Base-by-base conservation (phyloP, 2,888 invertebrate genomes). In the Ophraella communa region DNA sequence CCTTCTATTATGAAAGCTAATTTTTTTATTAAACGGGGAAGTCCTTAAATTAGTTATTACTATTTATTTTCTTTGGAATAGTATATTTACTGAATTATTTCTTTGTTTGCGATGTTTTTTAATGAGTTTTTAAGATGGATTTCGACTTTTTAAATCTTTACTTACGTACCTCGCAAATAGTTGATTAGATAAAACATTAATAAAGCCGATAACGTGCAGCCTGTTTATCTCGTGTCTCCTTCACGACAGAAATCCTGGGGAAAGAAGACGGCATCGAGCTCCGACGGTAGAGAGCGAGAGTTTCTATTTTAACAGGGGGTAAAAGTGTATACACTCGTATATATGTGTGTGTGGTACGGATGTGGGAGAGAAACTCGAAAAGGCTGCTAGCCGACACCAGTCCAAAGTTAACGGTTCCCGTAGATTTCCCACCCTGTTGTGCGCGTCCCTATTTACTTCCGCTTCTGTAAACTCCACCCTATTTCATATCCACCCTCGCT, bases 391-490 rank as follows among this genome's bases (percentile, higher is more conserved):
- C 73, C 73, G 73, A 71, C 74, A 75, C 75, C 77, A 75, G 77
- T 71, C 64, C 68, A 71, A 73, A 75, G 74, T 75, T 76, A 75
- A 75, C 76, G 75, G n/a, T 78, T 77, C 76, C 79, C 76, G 76
- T 78, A 75, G 78, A 77, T 79, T 76, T 76, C 75, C 77, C 76
- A 75, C 77, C 78, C 79, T 78, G 76, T 76, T 74, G 74, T 77
- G 77, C 79, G 80, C 80, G 79, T 79, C 81, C 81, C 81, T 79
- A 84, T 86, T 86, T 85, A 84, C 85, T 85, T 85, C 85, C 85
- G 85, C 85, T 85, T 83, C 85, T 81, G 82, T 85, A 84, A 85
- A 85, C 79, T 78, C 79, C 79, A 79, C 79, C 79, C 78, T 75
- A 78, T 79, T 79, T 79, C 78, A 81, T 82, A 82, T 82, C 80